These are phyloP conservation scores for Paedocypris sp. DNA, from an alignment of 2,113 vertebrate genomes.

Conservation along the genomic window DNA sequence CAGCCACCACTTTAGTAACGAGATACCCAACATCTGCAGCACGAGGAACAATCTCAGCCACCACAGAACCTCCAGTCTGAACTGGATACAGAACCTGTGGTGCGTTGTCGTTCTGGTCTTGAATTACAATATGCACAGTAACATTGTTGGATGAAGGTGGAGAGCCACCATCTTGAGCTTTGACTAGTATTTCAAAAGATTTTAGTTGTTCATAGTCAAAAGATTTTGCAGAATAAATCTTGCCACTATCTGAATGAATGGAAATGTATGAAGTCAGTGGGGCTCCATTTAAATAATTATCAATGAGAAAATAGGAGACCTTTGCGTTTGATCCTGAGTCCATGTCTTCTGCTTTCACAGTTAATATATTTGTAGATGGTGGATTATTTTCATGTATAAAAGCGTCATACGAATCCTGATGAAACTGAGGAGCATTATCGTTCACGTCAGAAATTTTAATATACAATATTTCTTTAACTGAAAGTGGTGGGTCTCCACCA, in stretches of 20 bases:
- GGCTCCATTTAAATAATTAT: slow-evolving; percentile 2
- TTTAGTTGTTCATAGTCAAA: slow-evolving; percentile 47
- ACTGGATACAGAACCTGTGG: too few relatives aligned
- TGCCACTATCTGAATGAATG: slow-evolving; percentile 47
- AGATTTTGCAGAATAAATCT: slow-evolving; percentile 16
- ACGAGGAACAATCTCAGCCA: too few relatives aligned
- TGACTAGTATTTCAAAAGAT: slow-evolving; percentile 8
- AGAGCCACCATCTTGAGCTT: slow-evolving; percentile 36
- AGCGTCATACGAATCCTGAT: slow-evolving; percentile 31
- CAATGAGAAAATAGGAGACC: slow-evolving; percentile 39
- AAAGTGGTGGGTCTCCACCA: slow-evolving; percentile 27
- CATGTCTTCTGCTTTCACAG: slow-evolving; percentile 28
- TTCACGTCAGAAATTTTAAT: slow-evolving; percentile 56
- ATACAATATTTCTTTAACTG: slow-evolving; percentile 28
- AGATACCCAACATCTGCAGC: too few relatives aligned
- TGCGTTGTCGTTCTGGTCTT: slow-evolving; percentile 38
- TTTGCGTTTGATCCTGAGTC: slow-evolving; percentile 48
- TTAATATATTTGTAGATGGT: slow-evolving; percentile 37
- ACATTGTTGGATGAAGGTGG: slow-evolving; percentile 14
- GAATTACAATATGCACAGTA: slow-evolving; percentile 15
- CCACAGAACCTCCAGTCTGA: too few relatives aligned
- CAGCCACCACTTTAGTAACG: too few relatives aligned
- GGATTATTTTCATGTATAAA: slow-evolving; percentile 41
- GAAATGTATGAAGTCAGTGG: slow-evolving; percentile 40
- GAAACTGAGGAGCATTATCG: slow-evolving; percentile 56